Evolutionary conservation across 2,797 vertebrate species (phyloP), one percentile per base, ranked within the genome.

Genomic region (Smutsia temminckii): DNA sequence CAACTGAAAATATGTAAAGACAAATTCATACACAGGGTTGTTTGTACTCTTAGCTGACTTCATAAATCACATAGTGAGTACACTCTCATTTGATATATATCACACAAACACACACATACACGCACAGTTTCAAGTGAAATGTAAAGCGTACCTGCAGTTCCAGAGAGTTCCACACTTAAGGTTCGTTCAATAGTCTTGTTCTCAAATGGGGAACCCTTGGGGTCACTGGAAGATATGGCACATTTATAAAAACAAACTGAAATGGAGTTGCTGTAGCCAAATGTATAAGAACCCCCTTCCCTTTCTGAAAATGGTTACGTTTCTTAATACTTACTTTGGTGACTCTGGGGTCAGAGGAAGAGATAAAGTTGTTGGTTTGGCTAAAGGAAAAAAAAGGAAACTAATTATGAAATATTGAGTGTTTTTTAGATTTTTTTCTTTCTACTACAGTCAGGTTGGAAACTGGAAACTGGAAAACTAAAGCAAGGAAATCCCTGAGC

Each of bases 161-260:
- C 99, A 99, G 99, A 99, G 99, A 99, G 99, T 99, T 99, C 99
- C 99, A 99, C 99, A 99, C 99, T 99, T 99, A 99, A 99, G 99
- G 99, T 99, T 99, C 99, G 99, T 99, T 99, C 99, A 99, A 99
- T 99, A 99, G 99, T 99, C 99, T 99, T 99, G 99, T 99, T 99
- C 99, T 99, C 99, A 99, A 99, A 99, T 99, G 99, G 99, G 99
- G 99, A 99, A 99, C 99, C 99, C 99, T 99, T 99, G 99, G 99
- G 99, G 99, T 99, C 99, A 99, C 99, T 99, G 99, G 97, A 99
- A 99, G 99, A 99, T 99, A 99, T 98, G 98, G 98, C 98, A 98
- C 98, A 99, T 99, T 99, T 99, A 99, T 99, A 99, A 99, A 99
- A 99, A 99, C 98, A 99, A 99, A 98, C 98, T 99, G 98, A 97